phyloP scores from a whole-genome alignment of 2,888 invertebrate species.

The Pyrochroa serraticornis region DNA sequence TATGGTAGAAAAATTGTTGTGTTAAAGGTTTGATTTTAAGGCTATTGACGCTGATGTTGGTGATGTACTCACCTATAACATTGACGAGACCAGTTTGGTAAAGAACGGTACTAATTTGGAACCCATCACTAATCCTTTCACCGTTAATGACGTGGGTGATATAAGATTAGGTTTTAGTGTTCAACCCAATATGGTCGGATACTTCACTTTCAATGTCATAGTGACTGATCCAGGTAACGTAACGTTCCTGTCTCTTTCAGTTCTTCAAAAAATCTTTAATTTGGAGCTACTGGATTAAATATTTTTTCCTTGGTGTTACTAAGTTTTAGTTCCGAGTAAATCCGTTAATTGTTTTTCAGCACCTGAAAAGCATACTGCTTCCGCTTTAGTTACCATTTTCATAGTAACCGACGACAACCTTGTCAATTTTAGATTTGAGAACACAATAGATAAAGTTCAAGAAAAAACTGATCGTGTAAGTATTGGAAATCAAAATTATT shows the following conservation, averaged over 20 bases:
- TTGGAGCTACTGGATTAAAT: no score
- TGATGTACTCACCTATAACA: background rate
- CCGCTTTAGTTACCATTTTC: constrained; percentile 62
- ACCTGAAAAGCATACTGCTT: constrained; percentile 49
- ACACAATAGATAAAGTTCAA: constrained; percentile 58
- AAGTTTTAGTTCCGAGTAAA: no score
- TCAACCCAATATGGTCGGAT: constrained; percentile 64
- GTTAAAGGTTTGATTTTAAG: background rate
- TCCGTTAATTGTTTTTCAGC: constrained; percentile 40
- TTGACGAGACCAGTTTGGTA: background rate
- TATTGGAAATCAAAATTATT: constrained; percentile 43
- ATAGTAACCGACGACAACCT: constrained; percentile 64
- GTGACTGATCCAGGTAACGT: constrained; percentile 59
- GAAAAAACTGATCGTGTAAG: constrained; percentile 60
- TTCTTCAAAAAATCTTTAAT: no score
- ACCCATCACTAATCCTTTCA: background rate
- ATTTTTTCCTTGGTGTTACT: no score
- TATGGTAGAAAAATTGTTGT: constrained; percentile 30
- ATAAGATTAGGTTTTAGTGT: constrained; percentile 62
- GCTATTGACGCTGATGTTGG: constrained; percentile 15
- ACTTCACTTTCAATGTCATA: constrained; percentile 63
- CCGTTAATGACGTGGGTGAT: constrained; percentile 35
- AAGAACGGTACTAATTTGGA: background rate
- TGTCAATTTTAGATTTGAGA: constrained; percentile 64
- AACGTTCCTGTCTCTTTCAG: no score